Evolutionary conservation across 2,797 vertebrate species (phyloP).

Genomic region (Spea hammondii): DNA sequence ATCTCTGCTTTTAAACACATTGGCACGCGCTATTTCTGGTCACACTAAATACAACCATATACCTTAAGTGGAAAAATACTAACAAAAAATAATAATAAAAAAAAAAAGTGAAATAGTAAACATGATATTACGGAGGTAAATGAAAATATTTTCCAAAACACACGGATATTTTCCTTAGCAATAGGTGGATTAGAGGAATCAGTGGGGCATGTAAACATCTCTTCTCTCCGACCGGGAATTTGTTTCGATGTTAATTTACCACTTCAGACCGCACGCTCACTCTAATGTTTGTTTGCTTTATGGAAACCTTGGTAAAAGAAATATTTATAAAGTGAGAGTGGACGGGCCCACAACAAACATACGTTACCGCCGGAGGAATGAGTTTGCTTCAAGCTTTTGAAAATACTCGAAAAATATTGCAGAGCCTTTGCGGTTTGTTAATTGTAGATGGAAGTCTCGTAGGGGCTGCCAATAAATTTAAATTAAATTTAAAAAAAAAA

Average conservation of each 20-base stretch:
- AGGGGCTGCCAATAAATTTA: too few relatives aligned
- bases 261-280: not conserved
- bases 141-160: not conserved
- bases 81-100: not conserved
- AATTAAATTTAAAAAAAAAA: too few relatives aligned
- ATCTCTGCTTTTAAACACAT: too few relatives aligned
- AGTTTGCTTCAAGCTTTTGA: too few relatives aligned
- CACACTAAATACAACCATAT: not conserved
- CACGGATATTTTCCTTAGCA: not conserved
- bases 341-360: not conserved
- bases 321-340: conserved; percentile 20
- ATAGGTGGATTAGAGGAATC: conserved; percentile 1
- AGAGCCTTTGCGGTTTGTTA: too few relatives aligned
- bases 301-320: conserved; percentile 6
- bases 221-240: not conserved
- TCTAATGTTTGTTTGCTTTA: conserved; percentile 15
- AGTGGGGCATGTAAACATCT: not conserved
- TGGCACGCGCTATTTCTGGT: not conserved
- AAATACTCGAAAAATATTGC: too few relatives aligned
- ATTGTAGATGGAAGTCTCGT: too few relatives aligned
- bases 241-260: not conserved
- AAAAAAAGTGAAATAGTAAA: not conserved
- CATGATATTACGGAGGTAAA: not conserved
- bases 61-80: not conserved
- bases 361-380: not conserved